These are phyloP conservation scores for Ostrea edulis DNA, from an alignment of 1,140 invertebrate genomes.

Conservation along the genomic window DNA sequence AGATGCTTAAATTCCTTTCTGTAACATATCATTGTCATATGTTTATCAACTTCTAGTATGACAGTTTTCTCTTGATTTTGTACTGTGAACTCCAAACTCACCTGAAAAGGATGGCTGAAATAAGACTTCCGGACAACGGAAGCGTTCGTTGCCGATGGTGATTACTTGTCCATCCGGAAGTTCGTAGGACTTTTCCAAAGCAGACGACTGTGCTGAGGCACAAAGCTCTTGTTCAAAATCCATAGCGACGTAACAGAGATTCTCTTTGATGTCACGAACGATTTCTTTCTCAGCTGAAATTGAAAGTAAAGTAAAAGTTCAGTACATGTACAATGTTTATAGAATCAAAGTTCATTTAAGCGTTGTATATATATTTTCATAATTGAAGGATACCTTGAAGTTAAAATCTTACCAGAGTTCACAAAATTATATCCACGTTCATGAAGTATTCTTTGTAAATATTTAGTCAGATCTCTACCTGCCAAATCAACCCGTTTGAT, in stretches of 20 bases:
- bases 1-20: neutral
- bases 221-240: conserved; percentile 97
- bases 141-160: conserved; percentile 73
- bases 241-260: conserved; percentile 93
- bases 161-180: conserved; percentile 77
- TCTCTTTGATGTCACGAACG: conserved; percentile 84
- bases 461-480: conserved; percentile 96
- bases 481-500: conserved; percentile 94
- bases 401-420: conserved; percentile 82
- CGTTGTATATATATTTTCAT: neutral
- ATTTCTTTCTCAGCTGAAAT: conserved; percentile 74
- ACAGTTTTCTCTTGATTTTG: too few relatives aligned
- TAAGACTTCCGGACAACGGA: conserved; percentile 81
- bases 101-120: conserved; percentile 84
- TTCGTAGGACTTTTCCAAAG: conserved; percentile 77
- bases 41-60: too few relatives aligned
- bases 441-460: conserved; percentile 95
- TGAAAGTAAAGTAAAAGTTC: neutral
- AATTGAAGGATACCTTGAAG: neutral
- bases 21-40: too few relatives aligned
- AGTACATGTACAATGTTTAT: neutral
- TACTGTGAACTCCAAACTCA: conserved; percentile 39
- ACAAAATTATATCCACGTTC: conserved; percentile 98
- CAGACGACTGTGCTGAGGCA: conserved; percentile 84
- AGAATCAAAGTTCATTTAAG: neutral